Evolutionary conservation across 2,888 invertebrate species (phyloP), one percentile per base, ranked within the genome.

Genomic region (Apeira syringaria): DNA sequence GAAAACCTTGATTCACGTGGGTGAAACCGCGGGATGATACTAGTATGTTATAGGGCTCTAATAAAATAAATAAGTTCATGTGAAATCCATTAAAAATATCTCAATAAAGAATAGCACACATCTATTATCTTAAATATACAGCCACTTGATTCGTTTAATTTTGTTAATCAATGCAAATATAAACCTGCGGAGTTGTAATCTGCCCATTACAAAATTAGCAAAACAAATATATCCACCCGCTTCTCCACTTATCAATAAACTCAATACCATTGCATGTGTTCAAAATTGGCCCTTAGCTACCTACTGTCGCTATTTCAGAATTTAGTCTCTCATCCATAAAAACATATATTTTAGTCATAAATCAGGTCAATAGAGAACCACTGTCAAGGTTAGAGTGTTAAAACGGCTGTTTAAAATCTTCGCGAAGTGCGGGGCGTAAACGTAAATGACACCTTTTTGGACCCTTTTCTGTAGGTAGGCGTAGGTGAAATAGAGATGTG

Each of bases 371-470:
- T 54, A 51, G 37, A 53, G 36, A 20, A 36, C 45, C 28, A 52
- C 53, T 53, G 54, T 52, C 52, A 38, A 47, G 44, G 24, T 32
- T 40, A 5, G 17, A 34, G 26, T 46, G 43, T 56, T 55, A 53
- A 47, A 54, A 56, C 47, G 49, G 46, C 39, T 50, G 45, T 53
- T 59, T 50, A 40, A 54, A 59, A 54, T 53, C 52, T 50, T 49
- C 36, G 34, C 36, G 18, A 36, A 54, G 50, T 44, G 36, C 40
- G 32, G 34, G 40, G 34, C 46, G 47, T 51, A 48, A 47, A 49
- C 37, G 40, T 43, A 56, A 50, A 50, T 47, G 47, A 30, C 42
- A 34, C 40, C 44, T 40, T 40, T 43, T 45, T 12, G 22, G 34
- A 49, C 52, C 53, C 48, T 52, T 53, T 47, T 43, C 7, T 25